A percentile compares a stretch with the other conserved stretches of the same genome.
Evolutionary conservation across 1,140 invertebrate species (phyloP).

Genomic region (Drosophila burlai): DNA sequence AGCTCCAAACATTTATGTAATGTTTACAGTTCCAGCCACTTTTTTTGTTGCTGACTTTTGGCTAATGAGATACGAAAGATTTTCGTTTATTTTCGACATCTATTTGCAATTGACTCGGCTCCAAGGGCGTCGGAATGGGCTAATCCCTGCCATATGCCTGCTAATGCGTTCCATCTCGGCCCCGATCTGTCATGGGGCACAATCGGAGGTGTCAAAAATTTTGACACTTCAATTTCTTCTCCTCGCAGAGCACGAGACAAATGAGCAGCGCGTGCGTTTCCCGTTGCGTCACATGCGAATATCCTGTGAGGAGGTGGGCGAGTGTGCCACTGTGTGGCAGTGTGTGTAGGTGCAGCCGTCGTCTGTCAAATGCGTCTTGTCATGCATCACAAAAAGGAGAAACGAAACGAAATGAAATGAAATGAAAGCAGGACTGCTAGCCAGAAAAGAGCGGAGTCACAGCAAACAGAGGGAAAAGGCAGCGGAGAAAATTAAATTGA

Average conservation of each 20-base stretch:
- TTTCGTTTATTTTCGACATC: constrained; percentile 9
- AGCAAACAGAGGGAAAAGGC: constrained; percentile 77
- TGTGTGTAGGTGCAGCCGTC: constrained; percentile 72
- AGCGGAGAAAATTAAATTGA: constrained; percentile 79
- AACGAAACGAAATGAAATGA: constrained; percentile 24
- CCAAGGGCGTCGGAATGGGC: constrained; percentile 14
- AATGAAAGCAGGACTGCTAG: constrained; percentile 34
- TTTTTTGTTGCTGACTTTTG: constrained; percentile 1
- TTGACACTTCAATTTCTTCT: constrained; percentile 80
- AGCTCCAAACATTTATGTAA: neutral
- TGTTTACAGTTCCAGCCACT: neutral
- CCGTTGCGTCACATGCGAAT: constrained; percentile 40
- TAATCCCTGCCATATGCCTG: constrained; percentile 46
- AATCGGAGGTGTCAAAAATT: constrained; percentile 78
- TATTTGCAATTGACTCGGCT: constrained; percentile 20
- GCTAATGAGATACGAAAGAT: constrained; percentile 9
- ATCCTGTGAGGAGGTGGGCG: constrained; percentile 21
- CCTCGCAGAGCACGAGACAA: constrained; percentile 57
- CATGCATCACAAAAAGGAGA: constrained; percentile 72
- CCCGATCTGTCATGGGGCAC: constrained; percentile 74
- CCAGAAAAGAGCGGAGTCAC: constrained; percentile 62
- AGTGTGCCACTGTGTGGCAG: constrained; percentile 9
- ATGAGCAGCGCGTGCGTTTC: constrained; percentile 70
- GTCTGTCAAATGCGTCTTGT: constrained; percentile 74
- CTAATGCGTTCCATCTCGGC: constrained; percentile 61